Base-by-base conservation (phyloP, 2,797 vertebrate species). In the Cuculus canorus region DNA sequence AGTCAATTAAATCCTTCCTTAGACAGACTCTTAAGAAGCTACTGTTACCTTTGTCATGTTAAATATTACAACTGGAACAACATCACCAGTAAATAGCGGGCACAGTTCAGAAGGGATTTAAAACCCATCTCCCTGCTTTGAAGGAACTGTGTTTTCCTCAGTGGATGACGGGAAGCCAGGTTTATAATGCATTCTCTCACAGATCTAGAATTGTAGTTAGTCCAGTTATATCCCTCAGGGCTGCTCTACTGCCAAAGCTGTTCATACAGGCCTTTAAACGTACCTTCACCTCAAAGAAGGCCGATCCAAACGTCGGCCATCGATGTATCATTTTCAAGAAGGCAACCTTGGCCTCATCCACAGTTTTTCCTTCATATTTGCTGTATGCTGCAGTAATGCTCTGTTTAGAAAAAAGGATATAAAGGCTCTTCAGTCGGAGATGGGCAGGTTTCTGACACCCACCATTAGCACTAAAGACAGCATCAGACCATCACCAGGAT, bases 241-340 rank as follows among this genome's bases (percentile, higher is more conserved):
- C 59, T 52, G 11, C 9, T 57, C 27, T 54, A 11, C 73, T 47
- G 33, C 13, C 13, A 28, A 33, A 70, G 70, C 45, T 32, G 9
- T 43, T 72, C 54, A 11, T 11, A 3, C 4, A 39, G 53, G 75
- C 23, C 30, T 41, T 28, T 35, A 81, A 39, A 87, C 97, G 82
- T 97, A 99, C 99, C 99, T 99, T 99, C 93, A 99, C 99, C 93
- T 99, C 98, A 53, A 99, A 99, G 97, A 99, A 99, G 13, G 99
- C 98, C 50, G 99, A 99, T 59, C 99, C 99, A 25, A 99, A 99
- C 0, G 99, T 99, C 25, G 98, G 98, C 99, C 99, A 99, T 54
- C 98, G 98, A 84, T 91, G 95, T 86, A 99, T 98, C 11, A 91
- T 92, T 97, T 98, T 99, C 90, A 99, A 97, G 87, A 99, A 99